A percentile compares a stretch with the other conserved stretches of the same genome.
Evolutionary conservation across 2,888 invertebrate genomes (phyloP).

Genomic region (Noctua comes): DNA sequence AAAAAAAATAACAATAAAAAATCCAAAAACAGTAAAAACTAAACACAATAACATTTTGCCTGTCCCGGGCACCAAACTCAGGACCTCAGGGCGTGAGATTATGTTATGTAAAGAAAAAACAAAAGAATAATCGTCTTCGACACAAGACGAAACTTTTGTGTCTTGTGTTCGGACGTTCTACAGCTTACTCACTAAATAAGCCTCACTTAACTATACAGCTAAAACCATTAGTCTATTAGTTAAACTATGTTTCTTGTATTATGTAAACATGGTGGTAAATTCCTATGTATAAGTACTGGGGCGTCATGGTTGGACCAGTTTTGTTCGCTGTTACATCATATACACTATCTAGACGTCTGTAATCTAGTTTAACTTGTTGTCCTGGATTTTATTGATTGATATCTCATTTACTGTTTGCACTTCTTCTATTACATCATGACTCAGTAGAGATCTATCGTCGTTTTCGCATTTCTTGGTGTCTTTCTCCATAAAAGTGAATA

Average conservation of each 20-base stretch:
- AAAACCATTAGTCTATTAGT: background rate
- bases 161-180: no score
- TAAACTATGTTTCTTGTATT: background rate
- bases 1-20: no score
- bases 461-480: background rate
- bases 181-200: no score
- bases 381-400: constrained; percentile 11
- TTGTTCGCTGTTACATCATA: constrained; percentile 24
- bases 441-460: background rate
- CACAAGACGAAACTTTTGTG: no score
- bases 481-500: background rate
- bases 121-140: no score
- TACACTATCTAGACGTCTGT: constrained; percentile 18
- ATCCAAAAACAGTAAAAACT: background rate
- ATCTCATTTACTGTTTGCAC: constrained; percentile 1
- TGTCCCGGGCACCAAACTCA: background rate
- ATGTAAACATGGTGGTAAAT: constrained; percentile 19
- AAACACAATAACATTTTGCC: background rate
- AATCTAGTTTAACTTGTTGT: constrained; percentile 19
- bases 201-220: no score
- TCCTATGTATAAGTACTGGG: background rate
- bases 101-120: no score
- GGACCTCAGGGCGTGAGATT: background rate
- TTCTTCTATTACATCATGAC: background rate
- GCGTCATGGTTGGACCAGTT: constrained; percentile 24